These are phyloP conservation scores for Spatula clypeata DNA, from an alignment of 2,797 vertebrate genomes.

Conservation along the genomic window DNA sequence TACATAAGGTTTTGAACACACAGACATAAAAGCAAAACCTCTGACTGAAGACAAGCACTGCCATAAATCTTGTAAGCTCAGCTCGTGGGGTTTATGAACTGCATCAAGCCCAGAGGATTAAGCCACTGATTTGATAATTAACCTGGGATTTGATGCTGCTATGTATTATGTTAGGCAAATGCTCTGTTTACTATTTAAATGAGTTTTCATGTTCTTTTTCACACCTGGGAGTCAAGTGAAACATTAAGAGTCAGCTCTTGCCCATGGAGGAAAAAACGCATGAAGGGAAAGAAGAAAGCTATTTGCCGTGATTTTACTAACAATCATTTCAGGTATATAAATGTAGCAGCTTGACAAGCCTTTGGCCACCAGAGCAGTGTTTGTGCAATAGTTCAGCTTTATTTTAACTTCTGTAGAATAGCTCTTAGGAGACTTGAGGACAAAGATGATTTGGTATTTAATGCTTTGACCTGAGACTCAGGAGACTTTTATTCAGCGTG, in stretches of 20 bases:
- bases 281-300: background rate
- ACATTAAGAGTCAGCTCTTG: conserved; percentile 6
- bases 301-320: background rate
- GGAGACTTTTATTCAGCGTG: background rate
- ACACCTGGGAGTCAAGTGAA: conserved; percentile 24
- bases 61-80: conserved; percentile 5
- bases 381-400: conserved; percentile 14
- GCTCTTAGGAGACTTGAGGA: background rate
- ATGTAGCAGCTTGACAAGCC: background rate
- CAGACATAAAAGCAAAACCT: background rate
- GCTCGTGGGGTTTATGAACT: background rate
- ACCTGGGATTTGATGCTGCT: background rate
- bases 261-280: background rate
- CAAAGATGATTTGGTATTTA: conserved; percentile 5
- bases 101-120: conserved; percentile 35
- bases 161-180: conserved; percentile 53
- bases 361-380: conserved; percentile 5
- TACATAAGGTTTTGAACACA: background rate
- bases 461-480: background rate
- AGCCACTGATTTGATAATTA: conserved; percentile 51
- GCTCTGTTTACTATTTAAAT: conserved; percentile 38
- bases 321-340: background rate
- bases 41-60: background rate
- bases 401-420: conserved; percentile 13
- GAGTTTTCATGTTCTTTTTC: conserved; percentile 11